A percentile compares a stretch with the other conserved stretches of the same genome.
phyloP scores from a whole-genome alignment of 2,888 invertebrate species.

The Drosophila austrosaltans region DNA sequence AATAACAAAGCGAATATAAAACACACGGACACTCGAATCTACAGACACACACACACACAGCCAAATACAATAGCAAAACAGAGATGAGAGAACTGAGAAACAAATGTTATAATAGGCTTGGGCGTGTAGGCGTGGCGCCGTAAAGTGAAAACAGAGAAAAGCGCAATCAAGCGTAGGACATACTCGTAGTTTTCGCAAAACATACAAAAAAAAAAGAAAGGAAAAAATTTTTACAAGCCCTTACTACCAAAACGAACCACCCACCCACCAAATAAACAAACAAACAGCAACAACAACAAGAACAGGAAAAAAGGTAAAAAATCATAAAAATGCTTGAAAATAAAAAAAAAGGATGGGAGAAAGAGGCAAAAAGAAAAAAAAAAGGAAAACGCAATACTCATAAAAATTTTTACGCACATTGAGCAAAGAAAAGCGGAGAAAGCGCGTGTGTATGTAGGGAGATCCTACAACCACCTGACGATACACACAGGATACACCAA shows the following conservation, averaged over 20 bases:
- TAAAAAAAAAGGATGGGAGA: background rate
- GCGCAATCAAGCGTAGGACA: conserved; percentile 49
- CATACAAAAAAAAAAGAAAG: conserved; percentile 31
- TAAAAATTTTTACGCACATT: conserved; percentile 76
- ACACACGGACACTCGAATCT: conserved; percentile 4
- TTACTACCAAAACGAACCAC: conserved; percentile 17
- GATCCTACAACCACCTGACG: conserved; percentile 21
- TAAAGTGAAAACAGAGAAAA: conserved; percentile 19
- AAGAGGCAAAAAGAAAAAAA: too few species aligned
- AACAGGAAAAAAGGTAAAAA: conserved; percentile 58
- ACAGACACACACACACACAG: background rate
- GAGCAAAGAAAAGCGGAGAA: conserved; percentile 46
- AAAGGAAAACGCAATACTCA: conserved; percentile 64
- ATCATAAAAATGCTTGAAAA: conserved; percentile 64
- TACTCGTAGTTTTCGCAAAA: conserved; percentile 51
- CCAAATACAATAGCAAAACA: conserved; percentile 42
- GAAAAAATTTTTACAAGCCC: conserved; percentile 13
- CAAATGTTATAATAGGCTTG: conserved; percentile 50
- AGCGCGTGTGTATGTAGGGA: conserved; percentile 20
- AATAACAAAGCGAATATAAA: conserved; percentile 6
- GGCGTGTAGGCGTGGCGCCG: conserved; percentile 25
- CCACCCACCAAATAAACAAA: conserved; percentile 35
- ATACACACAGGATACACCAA: conserved; percentile 29
- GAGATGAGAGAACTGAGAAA: conserved; percentile 14
- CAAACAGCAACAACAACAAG: background rate